Base-by-base conservation (phyloP, 2,888 invertebrate genomes). In the Cosmopolites sordidus region DNA sequence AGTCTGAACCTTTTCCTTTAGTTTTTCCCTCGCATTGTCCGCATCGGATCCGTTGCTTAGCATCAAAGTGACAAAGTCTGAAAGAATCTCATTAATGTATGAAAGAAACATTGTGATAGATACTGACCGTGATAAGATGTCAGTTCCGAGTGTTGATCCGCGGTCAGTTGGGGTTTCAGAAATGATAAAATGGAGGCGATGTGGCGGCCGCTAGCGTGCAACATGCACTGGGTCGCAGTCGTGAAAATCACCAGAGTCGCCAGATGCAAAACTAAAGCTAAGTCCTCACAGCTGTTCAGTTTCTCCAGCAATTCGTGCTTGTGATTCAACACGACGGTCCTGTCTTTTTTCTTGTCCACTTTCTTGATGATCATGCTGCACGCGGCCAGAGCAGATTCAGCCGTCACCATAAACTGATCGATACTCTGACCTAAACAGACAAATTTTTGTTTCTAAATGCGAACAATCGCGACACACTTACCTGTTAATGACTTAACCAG, bases 171-270 rank as follows among this genome's bases (percentile, higher is more conserved):
- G 16, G 80, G 76, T 60, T 86, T 83, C 46, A 97, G 78, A 70
- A 83, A 88, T 1, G 79, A 69, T 41, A 96, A 78, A 60, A 97
- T 81, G 14, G 84, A 78, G 0, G 92, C 86, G 9, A 98, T 92
- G 75, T 93, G 93, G 70, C 92, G 85, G 0, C 98, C 98, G 17
- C 96, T 95, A 11, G 93, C 93, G 73, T 96, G 92, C 17, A 97
- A 69, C 78, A 93, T 89, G 62, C 79, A 83, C 64, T 91, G 89
- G 1, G 89, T 90, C 1, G 84, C 78, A 8, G 83, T 82, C 45
- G 89, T 89, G 68, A 92, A 94, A 49, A 95, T 79, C 38, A 92
- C 79, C 56, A 92, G 76, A 0, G 83, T 82, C 0, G 86, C 82
- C 48, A 93, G 75, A 72, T 93, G 92, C 40, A 95, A 75, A 45